Conservation (phyloP, 2,888 invertebrate genomes). For the Andrena chrysosceles region DNA sequence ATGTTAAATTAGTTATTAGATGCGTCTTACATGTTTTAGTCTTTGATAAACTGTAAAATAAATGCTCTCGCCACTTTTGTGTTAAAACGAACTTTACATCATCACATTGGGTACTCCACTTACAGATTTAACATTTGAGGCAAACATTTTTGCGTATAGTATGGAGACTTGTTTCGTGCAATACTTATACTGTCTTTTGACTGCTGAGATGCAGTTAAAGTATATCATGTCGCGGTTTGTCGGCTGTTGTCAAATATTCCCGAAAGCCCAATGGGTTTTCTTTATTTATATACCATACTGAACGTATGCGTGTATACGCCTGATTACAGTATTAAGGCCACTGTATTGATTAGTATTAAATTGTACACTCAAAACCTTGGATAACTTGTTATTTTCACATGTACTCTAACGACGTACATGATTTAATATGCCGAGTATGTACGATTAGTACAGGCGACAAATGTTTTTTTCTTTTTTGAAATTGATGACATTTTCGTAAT, state of each 20-base stretch:
- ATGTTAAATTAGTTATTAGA: conserved; percentile 66
- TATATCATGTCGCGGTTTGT: conserved; percentile 1
- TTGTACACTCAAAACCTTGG: conserved; percentile 7
- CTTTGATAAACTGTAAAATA: conserved; percentile 51
- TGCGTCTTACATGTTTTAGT: conserved; percentile 45
- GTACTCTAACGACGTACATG: not conserved
- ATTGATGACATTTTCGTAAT: conserved; percentile 16
- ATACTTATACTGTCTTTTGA: conserved; percentile 28
- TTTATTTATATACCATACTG: conserved; percentile 12
- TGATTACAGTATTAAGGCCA: conserved; percentile 13
- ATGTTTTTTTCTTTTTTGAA: conserved; percentile 9
- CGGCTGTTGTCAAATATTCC: conserved; percentile 20
- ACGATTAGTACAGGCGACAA: not conserved
- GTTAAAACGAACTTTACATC: conserved; percentile 43
- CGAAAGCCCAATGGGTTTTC: conserved; percentile 46
- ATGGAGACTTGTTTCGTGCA: conserved; percentile 47
- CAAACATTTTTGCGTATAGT: conserved; percentile 46
- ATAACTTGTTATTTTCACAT: conserved; percentile 9
- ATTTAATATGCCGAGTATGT: conserved; percentile 3
- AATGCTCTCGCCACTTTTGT: conserved; percentile 49
- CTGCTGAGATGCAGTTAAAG: conserved; percentile 23
- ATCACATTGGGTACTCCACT: conserved; percentile 31
- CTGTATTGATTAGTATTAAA: conserved; percentile 13
- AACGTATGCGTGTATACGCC: conserved; percentile 7
- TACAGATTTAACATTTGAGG: conserved; percentile 31